Conservation (phyloP, 1,140 invertebrate genomes). For the Meloidogyne chitwoodi region DNA sequence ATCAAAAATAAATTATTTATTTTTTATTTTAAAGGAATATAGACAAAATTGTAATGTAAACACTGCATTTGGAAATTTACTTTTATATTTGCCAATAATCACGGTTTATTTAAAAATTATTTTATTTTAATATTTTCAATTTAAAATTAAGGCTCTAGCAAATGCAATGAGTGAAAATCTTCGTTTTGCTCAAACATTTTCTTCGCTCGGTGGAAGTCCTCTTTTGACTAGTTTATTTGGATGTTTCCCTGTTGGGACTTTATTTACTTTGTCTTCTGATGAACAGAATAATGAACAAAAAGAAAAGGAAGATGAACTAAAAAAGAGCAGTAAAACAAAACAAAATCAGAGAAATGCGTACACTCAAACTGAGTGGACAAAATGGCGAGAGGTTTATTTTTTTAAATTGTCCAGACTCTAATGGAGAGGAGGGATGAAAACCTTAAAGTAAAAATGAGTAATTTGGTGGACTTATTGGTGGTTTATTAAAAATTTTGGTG, state of each 20-base stretch:
- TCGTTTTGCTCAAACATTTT: conserved; percentile 58
- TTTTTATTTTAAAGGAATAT: conserved; percentile 25
- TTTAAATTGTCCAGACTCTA: no score
- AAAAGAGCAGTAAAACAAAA: not conserved
- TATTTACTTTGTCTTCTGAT: conserved; percentile 22
- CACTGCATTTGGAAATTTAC: conserved; percentile 39
- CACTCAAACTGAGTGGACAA: conserved; percentile 11
- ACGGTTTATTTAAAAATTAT: conserved; percentile 14
- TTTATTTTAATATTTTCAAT: conserved; percentile 7
- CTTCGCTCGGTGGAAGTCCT: conserved; percentile 46
- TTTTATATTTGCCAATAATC: conserved; percentile 42
- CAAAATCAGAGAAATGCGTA: not conserved
- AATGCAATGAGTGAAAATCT: conserved; percentile 54
- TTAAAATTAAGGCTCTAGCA: conserved; percentile 44
- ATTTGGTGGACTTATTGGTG: no score
- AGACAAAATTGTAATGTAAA: conserved; percentile 19
- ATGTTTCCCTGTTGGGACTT: conserved; percentile 59
- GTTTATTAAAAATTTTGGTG: no score
- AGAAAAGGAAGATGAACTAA: not conserved
- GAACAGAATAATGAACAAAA: not conserved
- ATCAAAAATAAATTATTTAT: conserved; percentile 24
- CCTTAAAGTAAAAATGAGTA: no score
- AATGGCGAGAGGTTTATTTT: not conserved
- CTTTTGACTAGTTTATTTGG: conserved; percentile 54
- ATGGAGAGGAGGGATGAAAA: no score